phyloP scores from a whole-genome alignment of 2,797 vertebrate genomes.

The Pseudochaenichthys georgianus region DNA sequence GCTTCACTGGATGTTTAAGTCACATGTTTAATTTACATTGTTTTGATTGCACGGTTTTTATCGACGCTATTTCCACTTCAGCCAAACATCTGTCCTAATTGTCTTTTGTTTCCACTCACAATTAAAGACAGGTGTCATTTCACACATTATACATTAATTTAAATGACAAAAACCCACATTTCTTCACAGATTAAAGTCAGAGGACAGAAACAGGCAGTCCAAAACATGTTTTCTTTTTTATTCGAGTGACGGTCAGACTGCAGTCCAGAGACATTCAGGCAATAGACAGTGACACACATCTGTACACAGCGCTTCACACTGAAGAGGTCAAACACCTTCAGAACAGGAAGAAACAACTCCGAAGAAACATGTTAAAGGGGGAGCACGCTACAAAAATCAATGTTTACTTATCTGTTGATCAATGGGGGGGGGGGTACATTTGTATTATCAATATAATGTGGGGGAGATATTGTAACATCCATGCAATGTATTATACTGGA shows the following conservation, averaged over 20 bases:
- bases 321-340: slow-evolving; percentile 75
- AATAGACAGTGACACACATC: slow-evolving; percentile 82
- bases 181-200: slow-evolving; percentile 15
- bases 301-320: slow-evolving; percentile 81
- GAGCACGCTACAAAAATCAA: slow-evolving; percentile 62
- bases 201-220: slow-evolving; percentile 60
- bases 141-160: neutral
- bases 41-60: too few relatives aligned
- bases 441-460: slow-evolving; percentile 33
- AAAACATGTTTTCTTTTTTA: slow-evolving; percentile 79
- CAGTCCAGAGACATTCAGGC: slow-evolving; percentile 84
- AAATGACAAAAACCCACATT: neutral
- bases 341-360: slow-evolving; percentile 65
- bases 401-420: slow-evolving; percentile 45
- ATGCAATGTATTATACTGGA: slow-evolving; percentile 67
- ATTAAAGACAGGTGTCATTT: neutral
- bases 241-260: slow-evolving; percentile 81
- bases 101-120: too few relatives aligned
- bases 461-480: slow-evolving; percentile 55
- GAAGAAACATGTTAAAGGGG: slow-evolving; percentile 63
- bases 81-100: too few relatives aligned
- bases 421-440: slow-evolving; percentile 9
- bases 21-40: too few relatives aligned
- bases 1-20: too few relatives aligned
- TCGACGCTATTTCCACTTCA: too few relatives aligned